These are phyloP conservation scores for Choreutis nemorana DNA, from an alignment of 2,888 invertebrate species.

Conservation along the genomic window DNA sequence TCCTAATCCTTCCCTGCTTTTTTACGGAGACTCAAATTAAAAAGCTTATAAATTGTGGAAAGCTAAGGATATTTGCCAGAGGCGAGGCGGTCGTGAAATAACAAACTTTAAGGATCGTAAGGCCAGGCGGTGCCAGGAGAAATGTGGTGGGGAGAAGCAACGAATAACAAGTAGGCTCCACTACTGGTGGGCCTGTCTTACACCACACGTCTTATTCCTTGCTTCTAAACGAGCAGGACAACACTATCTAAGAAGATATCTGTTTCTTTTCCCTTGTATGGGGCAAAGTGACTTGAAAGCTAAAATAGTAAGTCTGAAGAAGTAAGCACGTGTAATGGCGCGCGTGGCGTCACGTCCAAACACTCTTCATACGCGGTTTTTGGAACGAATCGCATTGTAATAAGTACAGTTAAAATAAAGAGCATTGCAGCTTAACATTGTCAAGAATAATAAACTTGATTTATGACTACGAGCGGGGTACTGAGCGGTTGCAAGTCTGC, in stretches of 20 bases:
- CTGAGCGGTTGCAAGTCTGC: too few relatives aligned
- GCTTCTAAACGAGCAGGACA: too few relatives aligned
- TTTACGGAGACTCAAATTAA: too few relatives aligned
- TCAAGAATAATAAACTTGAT: too few relatives aligned
- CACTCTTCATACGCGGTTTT: constrained; percentile 21
- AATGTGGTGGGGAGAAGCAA: constrained; percentile 38
- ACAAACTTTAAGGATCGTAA: constrained; percentile 41
- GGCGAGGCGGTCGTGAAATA: constrained; percentile 35
- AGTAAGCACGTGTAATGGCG: constrained; percentile 29
- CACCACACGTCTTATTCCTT: too few relatives aligned
- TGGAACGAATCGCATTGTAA: too few relatives aligned
- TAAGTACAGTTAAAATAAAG: too few relatives aligned
- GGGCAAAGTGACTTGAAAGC: constrained; percentile 11
- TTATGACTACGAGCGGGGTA: too few relatives aligned
- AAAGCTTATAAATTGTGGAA: too few relatives aligned
- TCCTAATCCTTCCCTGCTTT: too few relatives aligned
- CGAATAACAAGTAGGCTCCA: constrained; percentile 45
- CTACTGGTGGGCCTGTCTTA: constrained; percentile 1
- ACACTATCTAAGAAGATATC: too few relatives aligned
- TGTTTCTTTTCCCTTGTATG: neutral
- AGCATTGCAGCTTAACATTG: too few relatives aligned
- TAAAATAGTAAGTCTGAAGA: constrained; percentile 9
- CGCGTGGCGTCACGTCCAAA: constrained; percentile 42
- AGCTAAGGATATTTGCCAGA: constrained; percentile 21
- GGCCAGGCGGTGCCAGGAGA: constrained; percentile 44